Evolutionary conservation across 2,113 vertebrate species (phyloP).

Genomic region (Uropsilus gracilis): DNA sequence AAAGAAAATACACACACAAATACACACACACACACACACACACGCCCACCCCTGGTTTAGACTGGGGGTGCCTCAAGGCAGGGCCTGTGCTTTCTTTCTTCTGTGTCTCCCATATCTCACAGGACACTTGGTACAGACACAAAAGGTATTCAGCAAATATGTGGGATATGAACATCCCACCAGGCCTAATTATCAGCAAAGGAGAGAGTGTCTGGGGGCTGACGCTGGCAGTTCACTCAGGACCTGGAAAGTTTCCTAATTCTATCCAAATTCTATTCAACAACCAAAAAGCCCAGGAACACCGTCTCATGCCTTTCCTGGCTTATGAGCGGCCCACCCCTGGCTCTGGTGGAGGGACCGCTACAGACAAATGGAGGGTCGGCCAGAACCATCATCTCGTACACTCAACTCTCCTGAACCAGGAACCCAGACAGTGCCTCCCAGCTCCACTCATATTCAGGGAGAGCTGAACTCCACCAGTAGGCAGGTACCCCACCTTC

Average conservation of each 20-base stretch:
- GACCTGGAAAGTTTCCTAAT: background rate
- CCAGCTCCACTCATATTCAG: fast-evolving
- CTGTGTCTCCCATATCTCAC: background rate
- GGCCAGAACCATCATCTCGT: background rate
- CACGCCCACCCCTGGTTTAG: background rate
- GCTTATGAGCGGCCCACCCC: background rate
- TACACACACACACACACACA: too few relatives aligned
- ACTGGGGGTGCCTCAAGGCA: background rate
- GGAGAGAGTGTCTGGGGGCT: too few relatives aligned
- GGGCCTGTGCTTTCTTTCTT: background rate
- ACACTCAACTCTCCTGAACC: background rate
- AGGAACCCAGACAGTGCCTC: background rate
- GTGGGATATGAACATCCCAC: background rate
- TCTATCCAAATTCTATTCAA: background rate
- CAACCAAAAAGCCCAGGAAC: background rate
- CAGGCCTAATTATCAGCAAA: background rate
- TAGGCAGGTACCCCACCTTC: background rate
- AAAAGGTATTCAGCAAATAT: background rate
- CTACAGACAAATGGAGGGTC: background rate
- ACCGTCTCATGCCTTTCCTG: fast-evolving
- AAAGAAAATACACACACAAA: too few relatives aligned
- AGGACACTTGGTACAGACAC: background rate
- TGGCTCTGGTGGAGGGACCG: fast-evolving
- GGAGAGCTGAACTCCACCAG: background rate
- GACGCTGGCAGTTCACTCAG: background rate